A percentile compares a stretch with the other conserved stretches of the same genome.
Conservation (phyloP, 2,113 vertebrate genomes). For the Micromys minutus region DNA sequence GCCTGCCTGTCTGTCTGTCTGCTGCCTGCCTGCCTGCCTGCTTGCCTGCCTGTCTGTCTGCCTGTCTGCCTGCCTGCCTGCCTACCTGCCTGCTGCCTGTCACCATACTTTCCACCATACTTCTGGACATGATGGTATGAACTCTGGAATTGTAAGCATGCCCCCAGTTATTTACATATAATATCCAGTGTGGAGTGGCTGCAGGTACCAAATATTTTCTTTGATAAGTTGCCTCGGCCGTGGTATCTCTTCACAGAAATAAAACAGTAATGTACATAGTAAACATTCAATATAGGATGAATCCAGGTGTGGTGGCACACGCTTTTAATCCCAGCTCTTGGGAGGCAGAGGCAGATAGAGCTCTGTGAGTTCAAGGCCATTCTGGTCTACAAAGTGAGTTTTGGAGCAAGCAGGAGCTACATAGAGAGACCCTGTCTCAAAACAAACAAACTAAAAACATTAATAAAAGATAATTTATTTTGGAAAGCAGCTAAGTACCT, state of each 20-base stretch:
- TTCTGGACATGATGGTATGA: not conserved
- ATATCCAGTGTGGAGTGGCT: too few relatives aligned
- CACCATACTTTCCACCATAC: not conserved
- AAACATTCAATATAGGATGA: not conserved
- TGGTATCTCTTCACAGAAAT: not conserved
- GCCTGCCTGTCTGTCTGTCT: too few relatives aligned
- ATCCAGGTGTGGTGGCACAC: not conserved
- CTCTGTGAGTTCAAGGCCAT: not conserved
- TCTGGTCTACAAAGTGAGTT: not conserved
- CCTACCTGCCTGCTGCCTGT: not conserved
- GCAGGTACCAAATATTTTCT: not conserved
- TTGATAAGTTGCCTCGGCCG: not conserved
- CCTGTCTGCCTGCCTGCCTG: not conserved
- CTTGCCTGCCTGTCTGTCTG: not conserved
- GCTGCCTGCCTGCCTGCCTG: not conserved
- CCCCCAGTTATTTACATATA: too few relatives aligned
- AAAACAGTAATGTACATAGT: not conserved
- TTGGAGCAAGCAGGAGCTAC: not conserved
- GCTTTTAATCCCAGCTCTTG: not conserved
- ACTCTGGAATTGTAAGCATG: not conserved
- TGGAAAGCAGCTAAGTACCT: not conserved
- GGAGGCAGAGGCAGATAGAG: not conserved
- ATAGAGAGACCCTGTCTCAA: not conserved
- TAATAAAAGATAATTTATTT: constrained; percentile 30
- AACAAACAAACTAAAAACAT: not conserved